phyloP scores from a whole-genome alignment of 2,888 invertebrate species.

The Eupithecia subumbrata region DNA sequence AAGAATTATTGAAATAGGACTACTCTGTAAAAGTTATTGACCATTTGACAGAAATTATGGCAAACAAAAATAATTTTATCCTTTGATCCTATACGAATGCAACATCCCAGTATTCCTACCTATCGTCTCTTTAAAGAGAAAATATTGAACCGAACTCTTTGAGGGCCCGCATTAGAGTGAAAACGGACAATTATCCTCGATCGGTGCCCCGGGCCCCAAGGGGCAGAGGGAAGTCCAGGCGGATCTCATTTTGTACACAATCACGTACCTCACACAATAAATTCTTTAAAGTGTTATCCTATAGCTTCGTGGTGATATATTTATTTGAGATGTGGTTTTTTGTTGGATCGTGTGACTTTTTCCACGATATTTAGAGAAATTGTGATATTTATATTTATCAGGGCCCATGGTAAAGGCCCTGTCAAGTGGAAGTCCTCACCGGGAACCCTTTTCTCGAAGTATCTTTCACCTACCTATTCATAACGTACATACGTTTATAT shows the following conservation, averaged over 20 bases:
- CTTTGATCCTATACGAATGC: neutral
- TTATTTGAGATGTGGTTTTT: neutral
- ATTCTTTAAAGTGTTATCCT: neutral
- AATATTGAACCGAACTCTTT: neutral
- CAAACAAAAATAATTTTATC: neutral
- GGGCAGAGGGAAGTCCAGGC: neutral
- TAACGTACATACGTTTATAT: no score
- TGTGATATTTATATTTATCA: no score
- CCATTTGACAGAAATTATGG: no score
- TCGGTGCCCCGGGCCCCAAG: neutral
- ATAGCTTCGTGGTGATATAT: neutral
- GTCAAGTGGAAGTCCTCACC: no score
- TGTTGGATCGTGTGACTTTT: neutral
- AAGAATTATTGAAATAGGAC: no score
- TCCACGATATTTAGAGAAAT: no score
- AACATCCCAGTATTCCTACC: neutral
- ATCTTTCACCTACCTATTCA: no score
- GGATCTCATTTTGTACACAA: constrained; percentile 1
- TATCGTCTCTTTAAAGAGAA: neutral
- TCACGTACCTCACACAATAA: neutral
- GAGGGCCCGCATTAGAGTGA: neutral
- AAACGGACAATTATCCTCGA: constrained; percentile 1
- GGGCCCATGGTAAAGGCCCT: no score
- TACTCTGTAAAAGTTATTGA: no score
- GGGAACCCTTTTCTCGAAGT: no score